A percentile compares a stretch with the other conserved stretches of the same genome.
Evolutionary conservation across 2,113 vertebrate species (phyloP).

Genomic region (Pelmatolapia mariae): DNA sequence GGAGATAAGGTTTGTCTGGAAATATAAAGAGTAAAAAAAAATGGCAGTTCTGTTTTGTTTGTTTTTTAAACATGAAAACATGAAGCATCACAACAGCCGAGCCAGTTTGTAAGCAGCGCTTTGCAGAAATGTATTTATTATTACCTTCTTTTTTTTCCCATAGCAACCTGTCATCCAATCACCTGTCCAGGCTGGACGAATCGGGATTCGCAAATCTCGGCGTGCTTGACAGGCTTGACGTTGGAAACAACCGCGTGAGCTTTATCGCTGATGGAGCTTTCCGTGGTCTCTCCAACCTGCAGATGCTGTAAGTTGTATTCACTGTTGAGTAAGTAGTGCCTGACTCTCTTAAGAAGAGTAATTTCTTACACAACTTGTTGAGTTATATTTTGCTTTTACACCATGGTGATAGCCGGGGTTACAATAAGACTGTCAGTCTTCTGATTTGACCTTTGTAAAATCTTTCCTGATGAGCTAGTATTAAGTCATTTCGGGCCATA

Average conservation of each 20-base stretch:
- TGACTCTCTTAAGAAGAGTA: neutral
- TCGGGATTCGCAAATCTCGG: conserved; percentile 89
- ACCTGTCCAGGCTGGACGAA: conserved; percentile 87
- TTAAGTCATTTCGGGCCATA: neutral
- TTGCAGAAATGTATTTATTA: neutral
- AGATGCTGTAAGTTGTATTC: conserved; percentile 79
- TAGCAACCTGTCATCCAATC: conserved; percentile 90
- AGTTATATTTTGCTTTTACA: neutral
- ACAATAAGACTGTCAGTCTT: neutral
- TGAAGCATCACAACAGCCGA: neutral
- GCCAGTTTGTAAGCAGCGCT: fast-evolving
- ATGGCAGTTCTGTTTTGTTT: neutral
- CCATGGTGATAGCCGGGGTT: neutral
- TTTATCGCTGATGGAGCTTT: conserved; percentile 96
- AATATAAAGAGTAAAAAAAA: neutral
- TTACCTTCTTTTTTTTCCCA: neutral
- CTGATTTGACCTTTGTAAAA: neutral
- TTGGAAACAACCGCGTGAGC: conserved; percentile 90
- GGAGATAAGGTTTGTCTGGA: neutral
- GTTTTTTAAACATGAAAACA: neutral
- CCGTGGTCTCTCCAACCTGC: conserved; percentile 84
- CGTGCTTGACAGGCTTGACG: conserved; percentile 80
- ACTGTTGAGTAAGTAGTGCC: neutral
- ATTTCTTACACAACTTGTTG: neutral
- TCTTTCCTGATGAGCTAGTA: neutral